phyloP scores from a whole-genome alignment of 2,797 vertebrate genomes.

The Ctenochaetus hawaiiensis region DNA sequence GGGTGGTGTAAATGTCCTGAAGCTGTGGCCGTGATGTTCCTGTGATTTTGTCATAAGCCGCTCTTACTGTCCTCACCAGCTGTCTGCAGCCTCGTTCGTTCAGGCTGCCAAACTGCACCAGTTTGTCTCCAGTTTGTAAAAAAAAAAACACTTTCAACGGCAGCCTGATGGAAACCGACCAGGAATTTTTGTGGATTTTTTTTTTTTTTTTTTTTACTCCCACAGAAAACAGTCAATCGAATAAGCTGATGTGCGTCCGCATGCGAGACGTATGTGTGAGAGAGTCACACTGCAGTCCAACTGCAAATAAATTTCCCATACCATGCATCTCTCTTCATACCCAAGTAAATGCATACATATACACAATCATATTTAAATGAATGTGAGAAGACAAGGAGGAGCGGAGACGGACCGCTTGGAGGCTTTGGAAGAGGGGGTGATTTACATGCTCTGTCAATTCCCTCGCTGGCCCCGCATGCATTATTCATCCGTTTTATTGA shows the following conservation, averaged over 20 bases:
- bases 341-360: conserved; percentile 69
- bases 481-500: conserved; percentile 85
- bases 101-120: too few relatives aligned
- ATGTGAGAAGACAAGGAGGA: conserved; percentile 54
- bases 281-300: conserved; percentile 28
- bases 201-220: neutral
- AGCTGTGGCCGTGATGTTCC: too few relatives aligned
- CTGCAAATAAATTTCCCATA: conserved; percentile 62
- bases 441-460: conserved; percentile 83
- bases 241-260: neutral
- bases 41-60: too few relatives aligned
- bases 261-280: conserved; percentile 1
- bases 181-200: too few relatives aligned
- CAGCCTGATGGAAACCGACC: too few relatives aligned
- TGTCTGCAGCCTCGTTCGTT: too few relatives aligned
- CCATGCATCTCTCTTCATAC: conserved; percentile 53
- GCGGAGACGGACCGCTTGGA: conserved; percentile 58
- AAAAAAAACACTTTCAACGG: too few relatives aligned
- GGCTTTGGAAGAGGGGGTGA: conserved; percentile 66
- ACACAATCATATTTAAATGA: conserved; percentile 76
- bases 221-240: neutral
- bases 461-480: conserved; percentile 73
- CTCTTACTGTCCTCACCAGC: too few relatives aligned
- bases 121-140: too few relatives aligned
- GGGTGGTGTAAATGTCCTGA: too few relatives aligned